These are phyloP conservation scores for Drosophila pseudoobscura DNA, from an alignment of 1,140 invertebrate species.

Conservation along the genomic window DNA sequence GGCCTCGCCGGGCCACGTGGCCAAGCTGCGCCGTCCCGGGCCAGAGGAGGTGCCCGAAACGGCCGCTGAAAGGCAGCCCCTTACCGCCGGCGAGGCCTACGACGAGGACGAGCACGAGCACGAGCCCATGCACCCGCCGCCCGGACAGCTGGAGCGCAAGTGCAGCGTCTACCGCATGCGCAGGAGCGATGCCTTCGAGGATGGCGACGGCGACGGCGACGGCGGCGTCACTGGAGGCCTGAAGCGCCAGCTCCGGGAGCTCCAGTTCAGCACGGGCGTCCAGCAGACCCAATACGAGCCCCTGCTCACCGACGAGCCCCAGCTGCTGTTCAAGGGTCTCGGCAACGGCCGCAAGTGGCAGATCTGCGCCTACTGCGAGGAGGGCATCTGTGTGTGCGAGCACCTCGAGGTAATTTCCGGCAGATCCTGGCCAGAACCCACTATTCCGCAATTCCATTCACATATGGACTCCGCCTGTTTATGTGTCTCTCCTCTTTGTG, in stretches of 20 bases:
- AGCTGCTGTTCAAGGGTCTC: constrained; percentile 75
- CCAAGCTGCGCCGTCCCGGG: constrained; percentile 57
- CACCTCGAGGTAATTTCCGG: constrained; percentile 80
- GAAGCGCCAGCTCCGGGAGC: constrained; percentile 72
- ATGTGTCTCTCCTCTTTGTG: not conserved
- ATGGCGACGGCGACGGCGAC: constrained; percentile 28
- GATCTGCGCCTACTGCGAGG: constrained; percentile 80
- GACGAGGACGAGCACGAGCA: constrained; percentile 72
- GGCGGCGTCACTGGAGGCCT: constrained; percentile 47
- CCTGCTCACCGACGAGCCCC: constrained; percentile 73
- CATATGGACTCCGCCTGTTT: constrained; percentile 1
- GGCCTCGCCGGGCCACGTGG: constrained; percentile 78
- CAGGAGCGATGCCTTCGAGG: constrained; percentile 71
- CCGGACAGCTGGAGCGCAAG: constrained; percentile 76
- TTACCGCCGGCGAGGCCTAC: constrained; percentile 55
- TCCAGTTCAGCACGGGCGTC: constrained; percentile 60
- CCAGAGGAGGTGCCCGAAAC: constrained; percentile 49
- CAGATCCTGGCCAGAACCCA: not conserved
- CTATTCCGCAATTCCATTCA: not conserved
- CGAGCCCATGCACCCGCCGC: constrained; percentile 63
- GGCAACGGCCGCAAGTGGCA: constrained; percentile 71
- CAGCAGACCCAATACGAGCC: constrained; percentile 79
- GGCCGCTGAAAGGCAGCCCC: constrained; percentile 59
- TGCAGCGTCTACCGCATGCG: constrained; percentile 83
- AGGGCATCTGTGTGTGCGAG: constrained; percentile 82